These are phyloP conservation scores for Dynastes maya DNA, from an alignment of 2,888 invertebrate genomes.

Conservation along the genomic window DNA sequence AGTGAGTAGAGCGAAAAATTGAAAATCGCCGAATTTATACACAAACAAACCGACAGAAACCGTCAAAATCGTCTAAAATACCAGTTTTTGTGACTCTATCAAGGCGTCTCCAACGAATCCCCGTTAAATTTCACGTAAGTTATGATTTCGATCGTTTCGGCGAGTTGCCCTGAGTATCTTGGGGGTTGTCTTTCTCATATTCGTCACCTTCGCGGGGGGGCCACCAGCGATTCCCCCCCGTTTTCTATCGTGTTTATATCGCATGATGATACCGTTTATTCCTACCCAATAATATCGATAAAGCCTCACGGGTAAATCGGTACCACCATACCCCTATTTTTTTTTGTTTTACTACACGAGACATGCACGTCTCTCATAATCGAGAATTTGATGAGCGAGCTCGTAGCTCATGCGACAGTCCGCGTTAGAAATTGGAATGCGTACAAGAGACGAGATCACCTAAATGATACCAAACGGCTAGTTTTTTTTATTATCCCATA, in stretches of 20 bases:
- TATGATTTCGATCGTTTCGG: conserved; percentile 22
- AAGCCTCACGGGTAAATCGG: background rate
- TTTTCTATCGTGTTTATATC: background rate
- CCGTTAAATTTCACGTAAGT: conserved; percentile 70
- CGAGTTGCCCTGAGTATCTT: background rate
- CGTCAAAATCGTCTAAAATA: conserved; percentile 60
- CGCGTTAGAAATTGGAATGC: conserved; percentile 63
- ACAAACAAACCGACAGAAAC: conserved; percentile 64
- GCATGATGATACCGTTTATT: conserved; percentile 7
- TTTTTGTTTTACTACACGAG: background rate
- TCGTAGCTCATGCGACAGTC: conserved; percentile 68
- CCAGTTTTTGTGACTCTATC: conserved; percentile 51
- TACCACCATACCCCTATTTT: background rate
- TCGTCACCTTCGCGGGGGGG: background rate
- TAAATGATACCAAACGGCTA: conserved; percentile 3
- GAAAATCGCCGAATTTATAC: conserved; percentile 65
- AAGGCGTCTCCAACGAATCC: conserved; percentile 59
- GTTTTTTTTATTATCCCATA: background rate
- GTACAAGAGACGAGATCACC: conserved; percentile 14
- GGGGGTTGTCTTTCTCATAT: background rate
- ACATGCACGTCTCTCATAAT: background rate
- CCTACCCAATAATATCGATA: background rate
- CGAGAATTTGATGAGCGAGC: conserved; percentile 64
- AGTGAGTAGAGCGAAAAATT: conserved; percentile 65
- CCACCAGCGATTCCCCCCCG: background rate